Percentiles rank a stretch among this genome's conserved stretches.
Evolutionary conservation across 2,888 invertebrate genomes (phyloP).

Genomic region (Heliconius cydno): DNA sequence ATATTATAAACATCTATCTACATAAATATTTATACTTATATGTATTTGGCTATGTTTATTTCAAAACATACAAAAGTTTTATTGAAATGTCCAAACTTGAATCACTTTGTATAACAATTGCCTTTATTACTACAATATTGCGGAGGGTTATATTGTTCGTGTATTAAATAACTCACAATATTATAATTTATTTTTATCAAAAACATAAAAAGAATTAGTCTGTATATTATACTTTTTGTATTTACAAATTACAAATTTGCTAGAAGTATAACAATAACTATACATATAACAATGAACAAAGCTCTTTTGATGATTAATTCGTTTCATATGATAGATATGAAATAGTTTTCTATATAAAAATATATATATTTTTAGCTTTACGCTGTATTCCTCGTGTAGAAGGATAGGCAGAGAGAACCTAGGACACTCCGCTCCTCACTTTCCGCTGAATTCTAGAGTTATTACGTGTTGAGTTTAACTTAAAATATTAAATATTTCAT

Average conservation of each 20-base stretch:
- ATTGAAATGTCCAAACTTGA: slow-evolving; percentile 23
- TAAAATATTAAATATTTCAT: no score
- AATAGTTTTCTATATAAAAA: no score
- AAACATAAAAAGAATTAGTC: slow-evolving; percentile 5
- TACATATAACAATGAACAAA: background rate
- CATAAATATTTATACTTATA: background rate
- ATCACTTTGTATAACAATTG: background rate
- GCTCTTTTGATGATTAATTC: background rate
- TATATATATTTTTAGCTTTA: no score
- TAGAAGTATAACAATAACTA: background rate
- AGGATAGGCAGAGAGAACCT: no score
- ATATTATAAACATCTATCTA: background rate
- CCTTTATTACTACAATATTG: no score
- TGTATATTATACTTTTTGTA: background rate
- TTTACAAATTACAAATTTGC: background rate
- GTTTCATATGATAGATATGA: no score
- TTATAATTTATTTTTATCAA: background rate
- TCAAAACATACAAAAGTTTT: slow-evolving; percentile 19
- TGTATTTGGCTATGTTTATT: slow-evolving; percentile 1
- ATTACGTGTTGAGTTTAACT: no score
- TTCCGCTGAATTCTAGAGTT: no score
- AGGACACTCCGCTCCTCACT: no score
- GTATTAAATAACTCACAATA: background rate
- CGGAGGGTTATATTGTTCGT: background rate
- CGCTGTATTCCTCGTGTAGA: no score